Evolutionary conservation across 2,888 invertebrate genomes (phyloP).

Genomic region (Germaria angustata): DNA sequence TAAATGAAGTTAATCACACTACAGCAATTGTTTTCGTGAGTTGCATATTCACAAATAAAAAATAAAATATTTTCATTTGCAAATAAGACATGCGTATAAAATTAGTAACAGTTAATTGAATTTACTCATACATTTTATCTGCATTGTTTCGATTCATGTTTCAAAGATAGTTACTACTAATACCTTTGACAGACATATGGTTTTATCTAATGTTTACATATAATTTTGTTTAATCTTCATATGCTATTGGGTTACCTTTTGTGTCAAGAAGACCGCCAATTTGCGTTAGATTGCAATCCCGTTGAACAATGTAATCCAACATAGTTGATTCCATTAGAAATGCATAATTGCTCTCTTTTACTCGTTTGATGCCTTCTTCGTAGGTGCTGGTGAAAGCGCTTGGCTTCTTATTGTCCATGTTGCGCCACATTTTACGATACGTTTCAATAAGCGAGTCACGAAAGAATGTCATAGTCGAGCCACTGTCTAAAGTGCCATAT

Average conservation of each 20-base stretch:
- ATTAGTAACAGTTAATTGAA: too few relatives aligned
- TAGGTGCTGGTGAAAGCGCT: slow-evolving; percentile 87
- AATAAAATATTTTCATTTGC: too few relatives aligned
- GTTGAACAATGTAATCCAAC: slow-evolving; percentile 89
- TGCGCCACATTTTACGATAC: slow-evolving; percentile 91
- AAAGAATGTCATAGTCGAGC: slow-evolving; percentile 94
- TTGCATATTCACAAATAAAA: too few relatives aligned
- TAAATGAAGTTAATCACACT: too few relatives aligned
- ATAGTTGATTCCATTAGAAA: slow-evolving; percentile 94
- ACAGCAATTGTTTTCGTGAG: too few relatives aligned
- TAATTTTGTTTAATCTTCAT: too few relatives aligned
- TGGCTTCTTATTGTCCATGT: slow-evolving; percentile 87
- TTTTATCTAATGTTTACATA: too few relatives aligned
- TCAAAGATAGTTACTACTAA: too few relatives aligned
- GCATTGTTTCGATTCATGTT: too few relatives aligned
- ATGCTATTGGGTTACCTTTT: slow-evolving; percentile 83
- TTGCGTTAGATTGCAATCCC: slow-evolving; percentile 92
- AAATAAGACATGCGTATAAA: too few relatives aligned
- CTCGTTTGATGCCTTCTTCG: slow-evolving; percentile 87
- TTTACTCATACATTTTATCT: too few relatives aligned
- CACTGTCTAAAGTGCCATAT: slow-evolving; percentile 91
- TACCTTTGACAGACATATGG: too few relatives aligned
- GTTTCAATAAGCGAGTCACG: slow-evolving; percentile 89
- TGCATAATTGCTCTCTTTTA: slow-evolving; percentile 90
- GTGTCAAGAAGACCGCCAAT: slow-evolving; percentile 91